phyloP scores from a whole-genome alignment of 2,888 invertebrate genomes.

The Nysson spinosus region DNA sequence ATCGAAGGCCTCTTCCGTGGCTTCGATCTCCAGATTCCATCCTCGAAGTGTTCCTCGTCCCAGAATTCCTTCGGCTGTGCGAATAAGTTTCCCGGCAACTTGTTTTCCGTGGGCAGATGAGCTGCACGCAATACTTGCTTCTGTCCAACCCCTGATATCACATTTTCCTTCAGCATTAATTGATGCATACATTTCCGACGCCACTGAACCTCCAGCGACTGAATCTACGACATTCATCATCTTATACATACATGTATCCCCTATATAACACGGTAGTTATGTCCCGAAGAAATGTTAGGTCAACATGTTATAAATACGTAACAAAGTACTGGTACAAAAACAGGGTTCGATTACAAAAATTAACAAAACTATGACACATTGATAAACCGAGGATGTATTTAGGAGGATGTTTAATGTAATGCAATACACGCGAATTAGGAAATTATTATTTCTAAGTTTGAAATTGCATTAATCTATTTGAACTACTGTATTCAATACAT shows the following conservation, averaged over 20 bases:
- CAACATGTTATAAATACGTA: no score
- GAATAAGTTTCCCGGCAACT: constrained; percentile 36
- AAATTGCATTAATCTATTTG: no score
- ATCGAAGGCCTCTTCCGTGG: constrained; percentile 47
- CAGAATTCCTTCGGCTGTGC: constrained; percentile 23
- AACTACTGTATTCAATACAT: no score
- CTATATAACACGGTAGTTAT: no score
- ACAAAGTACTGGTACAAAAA: no score
- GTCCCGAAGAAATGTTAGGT: no score
- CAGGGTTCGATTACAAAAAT: no score
- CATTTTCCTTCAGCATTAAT: constrained; percentile 32
- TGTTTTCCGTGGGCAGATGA: constrained; percentile 20
- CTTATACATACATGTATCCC: background rate
- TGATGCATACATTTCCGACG: constrained; percentile 38
- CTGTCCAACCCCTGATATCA: constrained; percentile 39
- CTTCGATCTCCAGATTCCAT: constrained; percentile 50
- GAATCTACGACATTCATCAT: constrained; percentile 20
- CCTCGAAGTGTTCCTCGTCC: constrained; percentile 24
- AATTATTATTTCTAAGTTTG: no score
- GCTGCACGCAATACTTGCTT: constrained; percentile 21
- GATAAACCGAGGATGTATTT: no score
- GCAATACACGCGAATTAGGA: no score
- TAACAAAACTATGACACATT: no score
- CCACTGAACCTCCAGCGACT: constrained; percentile 27
- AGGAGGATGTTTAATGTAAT: no score